Evolutionary conservation across 2,113 vertebrate genomes (phyloP).

Genomic region (Alosa alosa): DNA sequence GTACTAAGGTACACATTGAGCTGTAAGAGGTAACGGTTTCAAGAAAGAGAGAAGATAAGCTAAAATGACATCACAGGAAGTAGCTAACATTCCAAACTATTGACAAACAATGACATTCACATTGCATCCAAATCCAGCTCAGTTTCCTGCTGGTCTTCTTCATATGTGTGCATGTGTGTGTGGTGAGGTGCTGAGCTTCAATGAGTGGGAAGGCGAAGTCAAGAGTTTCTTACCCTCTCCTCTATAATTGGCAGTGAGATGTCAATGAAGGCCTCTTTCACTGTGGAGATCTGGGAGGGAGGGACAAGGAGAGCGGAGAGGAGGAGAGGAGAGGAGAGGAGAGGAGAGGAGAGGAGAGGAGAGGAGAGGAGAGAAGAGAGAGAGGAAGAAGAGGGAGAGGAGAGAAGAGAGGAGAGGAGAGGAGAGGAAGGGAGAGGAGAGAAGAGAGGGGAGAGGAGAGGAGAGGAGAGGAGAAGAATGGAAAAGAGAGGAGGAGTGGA

Average conservation of each 20-base stretch:
- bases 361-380: background rate
- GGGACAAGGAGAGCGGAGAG: conserved; percentile 54
- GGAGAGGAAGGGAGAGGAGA: background rate
- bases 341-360: conserved; percentile 8
- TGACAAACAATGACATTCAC: too few species aligned
- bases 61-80: too few species aligned
- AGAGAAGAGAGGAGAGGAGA: background rate
- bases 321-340: background rate
- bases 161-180: background rate
- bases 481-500: background rate
- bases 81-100: too few species aligned
- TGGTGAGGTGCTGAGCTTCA: background rate
- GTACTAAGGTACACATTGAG: too few species aligned
- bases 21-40: too few species aligned
- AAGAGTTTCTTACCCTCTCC: conserved; percentile 84
- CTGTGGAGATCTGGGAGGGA: conserved; percentile 84
- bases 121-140: too few species aligned
- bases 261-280: conserved; percentile 97
- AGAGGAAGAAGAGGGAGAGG: background rate
- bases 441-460: background rate
- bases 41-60: too few species aligned
- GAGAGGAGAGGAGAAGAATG: background rate
- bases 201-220: background rate
- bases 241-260: conserved; percentile 97
- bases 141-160: too few species aligned